Evolutionary conservation across 2,888 invertebrate species (phyloP), one percentile per base, ranked within the genome.

Genomic region (Drosophila formosana): DNA sequence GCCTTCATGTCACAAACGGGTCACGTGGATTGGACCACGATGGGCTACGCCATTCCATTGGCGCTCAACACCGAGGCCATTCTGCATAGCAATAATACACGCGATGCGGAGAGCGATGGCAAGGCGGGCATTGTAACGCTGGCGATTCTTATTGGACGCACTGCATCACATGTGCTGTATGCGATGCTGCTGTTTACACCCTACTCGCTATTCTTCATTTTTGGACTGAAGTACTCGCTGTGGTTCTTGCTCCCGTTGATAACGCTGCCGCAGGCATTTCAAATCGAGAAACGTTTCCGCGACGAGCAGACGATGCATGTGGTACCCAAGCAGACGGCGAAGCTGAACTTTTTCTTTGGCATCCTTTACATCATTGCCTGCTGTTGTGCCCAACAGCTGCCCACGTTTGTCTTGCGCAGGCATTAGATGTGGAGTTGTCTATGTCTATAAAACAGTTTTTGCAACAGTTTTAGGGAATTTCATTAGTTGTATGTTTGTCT

Each of bases 1-100:
- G 97, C 98, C 3, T 98, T 97, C 90, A 95, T 98, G 94, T 95
- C 97, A 28, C 98, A 98, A 93, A 97, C 98, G 0, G 98, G 98
- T 4, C 94, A 95, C 72, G 95, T 98, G n/a, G 97, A 97, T 89
- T 96, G 97, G 96, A 95, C 96, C 49, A 97, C 97, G 1, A 96
- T 98, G 82, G 96, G 97, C 86, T 98, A 98, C 93, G 98, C 98
- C 26, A 95, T 98, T 86, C 98, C 98, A 5, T 93, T 99, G 71
- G 98, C 98, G 8, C 93, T 99, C 25, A 98, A 98, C 89, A 98
- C 98, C 1, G 98, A 98, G 92, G 98, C 98, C 53, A 98, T 98
- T 89, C 93, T 99, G 64, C 98, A 98, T 91, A 97, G 97, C 89
- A 99, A 98, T 91, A 98, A 99, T 91, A 97, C 98, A 0, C 94